These are phyloP conservation scores for Trinorchestia longiramus DNA, from an alignment of 1,140 invertebrate genomes.

Conservation along the genomic window DNA sequence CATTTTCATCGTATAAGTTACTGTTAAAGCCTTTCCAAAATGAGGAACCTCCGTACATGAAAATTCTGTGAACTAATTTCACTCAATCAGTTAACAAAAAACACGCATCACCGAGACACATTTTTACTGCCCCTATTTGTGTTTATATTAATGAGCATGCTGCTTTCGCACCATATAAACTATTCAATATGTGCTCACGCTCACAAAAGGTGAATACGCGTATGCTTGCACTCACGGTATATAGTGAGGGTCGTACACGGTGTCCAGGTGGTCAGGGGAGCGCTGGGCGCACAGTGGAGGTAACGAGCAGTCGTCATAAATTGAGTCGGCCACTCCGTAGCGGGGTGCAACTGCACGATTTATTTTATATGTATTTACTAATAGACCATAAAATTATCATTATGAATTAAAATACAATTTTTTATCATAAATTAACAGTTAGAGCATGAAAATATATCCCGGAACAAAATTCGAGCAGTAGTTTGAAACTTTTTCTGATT, in stretches of 20 bases:
- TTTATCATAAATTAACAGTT: neutral
- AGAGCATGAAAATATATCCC: neutral
- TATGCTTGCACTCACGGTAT: neutral
- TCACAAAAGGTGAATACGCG: neutral
- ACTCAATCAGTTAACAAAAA: no score
- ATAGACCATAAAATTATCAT: neutral
- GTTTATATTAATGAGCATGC: neutral
- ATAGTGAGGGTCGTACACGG: neutral
- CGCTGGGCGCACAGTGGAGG: neutral
- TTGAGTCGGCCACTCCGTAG: neutral
- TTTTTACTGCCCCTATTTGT: neutral
- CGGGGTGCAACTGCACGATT: neutral
- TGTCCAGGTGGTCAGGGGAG: neutral
- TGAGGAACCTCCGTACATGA: no score
- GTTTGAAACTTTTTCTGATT: neutral
- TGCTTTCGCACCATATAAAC: no score
- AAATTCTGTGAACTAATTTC: no score
- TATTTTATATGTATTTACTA: neutral
- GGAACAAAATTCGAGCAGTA: neutral
- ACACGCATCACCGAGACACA: neutral
- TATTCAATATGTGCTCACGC: neutral
- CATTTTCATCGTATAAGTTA: no score
- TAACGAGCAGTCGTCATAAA: neutral
- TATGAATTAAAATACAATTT: neutral
- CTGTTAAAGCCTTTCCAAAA: no score